phyloP scores from a whole-genome alignment of 1,140 invertebrate genomes.

The Ostrea edulis region DNA sequence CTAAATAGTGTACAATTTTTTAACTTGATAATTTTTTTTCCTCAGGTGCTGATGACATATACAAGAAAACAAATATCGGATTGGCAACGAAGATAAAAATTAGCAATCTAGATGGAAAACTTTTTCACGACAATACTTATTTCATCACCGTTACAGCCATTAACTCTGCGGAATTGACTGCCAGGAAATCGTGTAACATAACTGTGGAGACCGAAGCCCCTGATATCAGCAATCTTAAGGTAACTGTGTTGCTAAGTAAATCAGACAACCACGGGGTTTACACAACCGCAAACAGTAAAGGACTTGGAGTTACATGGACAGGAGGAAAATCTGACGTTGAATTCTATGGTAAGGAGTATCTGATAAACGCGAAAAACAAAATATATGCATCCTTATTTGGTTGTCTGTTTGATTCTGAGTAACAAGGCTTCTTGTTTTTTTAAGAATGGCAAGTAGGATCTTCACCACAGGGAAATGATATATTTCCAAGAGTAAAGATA shows the following conservation, averaged over 20 bases:
- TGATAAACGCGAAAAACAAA: neutral
- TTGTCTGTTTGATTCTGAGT: neutral
- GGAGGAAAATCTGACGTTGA: conserved; percentile 45
- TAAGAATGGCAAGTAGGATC: conserved; percentile 61
- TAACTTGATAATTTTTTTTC: neutral
- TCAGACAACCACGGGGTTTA: neutral
- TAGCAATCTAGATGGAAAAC: neutral
- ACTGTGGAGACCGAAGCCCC: conserved; percentile 55
- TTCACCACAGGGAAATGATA: conserved; percentile 39
- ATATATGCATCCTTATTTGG: neutral
- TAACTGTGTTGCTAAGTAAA: neutral
- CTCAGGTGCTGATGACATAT: conserved; percentile 47
- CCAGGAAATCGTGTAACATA: conserved; percentile 56
- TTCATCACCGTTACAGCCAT: conserved; percentile 50
- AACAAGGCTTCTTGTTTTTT: neutral
- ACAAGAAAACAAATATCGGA: conserved; percentile 26
- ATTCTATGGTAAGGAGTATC: conserved; percentile 54
- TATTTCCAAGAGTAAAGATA: conserved; percentile 56
- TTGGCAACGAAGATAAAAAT: conserved; percentile 49
- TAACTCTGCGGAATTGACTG: conserved; percentile 51
- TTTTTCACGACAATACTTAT: conserved; percentile 47
- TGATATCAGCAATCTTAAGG: conserved; percentile 41
- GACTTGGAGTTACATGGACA: conserved; percentile 47
- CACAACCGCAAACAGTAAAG: conserved; percentile 40
- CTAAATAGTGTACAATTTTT: neutral